These are phyloP conservation scores for Simalia tracyae DNA, from an alignment of 2,797 vertebrate genomes.

Conservation along the genomic window DNA sequence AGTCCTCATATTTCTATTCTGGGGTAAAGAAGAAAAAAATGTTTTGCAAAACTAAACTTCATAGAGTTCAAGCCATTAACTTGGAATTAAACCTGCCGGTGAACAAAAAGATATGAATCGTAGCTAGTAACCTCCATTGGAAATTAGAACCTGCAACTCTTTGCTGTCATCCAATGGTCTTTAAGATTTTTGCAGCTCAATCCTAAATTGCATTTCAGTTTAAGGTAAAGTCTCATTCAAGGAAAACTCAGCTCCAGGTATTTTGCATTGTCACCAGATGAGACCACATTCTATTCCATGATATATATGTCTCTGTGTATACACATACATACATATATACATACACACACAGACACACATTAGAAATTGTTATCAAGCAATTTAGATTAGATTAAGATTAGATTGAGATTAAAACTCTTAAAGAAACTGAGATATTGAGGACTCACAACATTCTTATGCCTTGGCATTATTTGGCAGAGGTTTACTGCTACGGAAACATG, in stretches of 20 bases:
- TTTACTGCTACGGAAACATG: neutral
- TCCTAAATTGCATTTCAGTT: neutral
- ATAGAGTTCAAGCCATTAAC: slow-evolving; percentile 45
- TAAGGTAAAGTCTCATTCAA: neutral
- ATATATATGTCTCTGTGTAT: too few species aligned
- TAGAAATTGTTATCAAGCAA: too few species aligned
- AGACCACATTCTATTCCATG: too few species aligned
- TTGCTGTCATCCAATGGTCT: neutral
- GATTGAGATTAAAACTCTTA: too few species aligned
- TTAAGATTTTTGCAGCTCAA: neutral
- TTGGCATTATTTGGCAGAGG: neutral
- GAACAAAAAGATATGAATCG: neutral
- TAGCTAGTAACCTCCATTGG: neutral
- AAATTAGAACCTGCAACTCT: neutral
- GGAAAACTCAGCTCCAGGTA: neutral
- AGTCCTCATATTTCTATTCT: slow-evolving; percentile 11
- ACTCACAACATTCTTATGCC: neutral
- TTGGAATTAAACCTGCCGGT: slow-evolving; percentile 42
- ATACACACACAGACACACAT: too few species aligned
- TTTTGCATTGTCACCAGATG: neutral
- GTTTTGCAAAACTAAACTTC: slow-evolving; percentile 23
- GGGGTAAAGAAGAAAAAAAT: neutral
- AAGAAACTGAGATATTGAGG: too few species aligned
- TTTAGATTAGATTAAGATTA: too few species aligned
- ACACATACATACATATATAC: too few species aligned